These are phyloP conservation scores for Anguilla pacifica DNA, from an alignment of 2,797 vertebrate genomes.

Conservation along the genomic window DNA sequence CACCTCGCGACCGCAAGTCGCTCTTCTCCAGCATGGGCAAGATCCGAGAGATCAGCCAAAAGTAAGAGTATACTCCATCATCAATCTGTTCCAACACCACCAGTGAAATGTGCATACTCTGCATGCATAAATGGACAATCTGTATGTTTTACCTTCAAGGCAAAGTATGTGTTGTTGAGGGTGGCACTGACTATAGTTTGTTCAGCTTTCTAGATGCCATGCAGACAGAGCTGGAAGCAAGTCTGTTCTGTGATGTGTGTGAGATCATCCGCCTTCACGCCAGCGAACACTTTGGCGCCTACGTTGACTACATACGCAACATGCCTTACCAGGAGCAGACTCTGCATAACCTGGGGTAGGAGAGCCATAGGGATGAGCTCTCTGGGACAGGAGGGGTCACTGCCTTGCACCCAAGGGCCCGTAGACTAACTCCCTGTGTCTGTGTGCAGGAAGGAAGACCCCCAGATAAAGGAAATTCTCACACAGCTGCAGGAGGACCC, in stretches of 20 bases:
- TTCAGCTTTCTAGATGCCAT: slow-evolving; percentile 42
- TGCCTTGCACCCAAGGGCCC: not conserved
- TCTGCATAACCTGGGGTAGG: slow-evolving; percentile 40
- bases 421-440: not conserved
- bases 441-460: slow-evolving; percentile 37
- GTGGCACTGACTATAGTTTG: not conserved
- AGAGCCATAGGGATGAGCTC: not conserved
- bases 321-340: slow-evolving; percentile 46
- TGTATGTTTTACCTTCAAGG: not conserved
- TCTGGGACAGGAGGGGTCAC: not conserved
- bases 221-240: slow-evolving; percentile 28
- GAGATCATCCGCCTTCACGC: slow-evolving; percentile 42
- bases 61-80: slow-evolving; percentile 29
- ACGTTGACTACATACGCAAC: slow-evolving; percentile 49
- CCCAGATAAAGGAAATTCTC: slow-evolving; percentile 39
- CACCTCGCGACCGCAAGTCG: slow-evolving; percentile 33
- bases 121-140: not conserved
- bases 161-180: not conserved
- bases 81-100: not conserved
- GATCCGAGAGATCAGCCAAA: slow-evolving; percentile 45
- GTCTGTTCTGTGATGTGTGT: slow-evolving; percentile 43
- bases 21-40: slow-evolving; percentile 48
- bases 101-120: not conserved
- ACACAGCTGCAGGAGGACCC: slow-evolving; percentile 46
- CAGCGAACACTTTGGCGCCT: slow-evolving; percentile 34